Percentiles rank a stretch among this genome's conserved stretches.
phyloP scores from a whole-genome alignment of 2,113 vertebrate genomes.

The Mesembrinibis cayennensis region DNA sequence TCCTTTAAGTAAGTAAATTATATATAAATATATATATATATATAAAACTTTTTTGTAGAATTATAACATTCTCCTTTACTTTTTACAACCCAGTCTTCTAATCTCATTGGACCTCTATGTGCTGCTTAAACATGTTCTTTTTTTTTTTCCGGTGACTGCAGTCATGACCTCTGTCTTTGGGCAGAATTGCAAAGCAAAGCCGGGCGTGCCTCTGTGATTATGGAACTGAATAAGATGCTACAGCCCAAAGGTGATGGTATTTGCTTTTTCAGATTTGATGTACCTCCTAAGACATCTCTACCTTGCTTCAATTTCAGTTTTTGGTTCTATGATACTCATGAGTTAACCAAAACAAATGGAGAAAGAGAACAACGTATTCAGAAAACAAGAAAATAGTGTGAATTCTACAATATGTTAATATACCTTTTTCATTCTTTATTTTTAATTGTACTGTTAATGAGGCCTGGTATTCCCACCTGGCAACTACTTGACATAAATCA shows the following conservation, averaged over 20 bases:
- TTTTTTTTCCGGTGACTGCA: background rate
- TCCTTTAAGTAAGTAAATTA: background rate
- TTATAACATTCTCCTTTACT: background rate
- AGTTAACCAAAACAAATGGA: background rate
- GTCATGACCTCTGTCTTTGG: background rate
- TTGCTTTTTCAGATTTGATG: background rate
- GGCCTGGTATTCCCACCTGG: background rate
- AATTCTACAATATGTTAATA: background rate
- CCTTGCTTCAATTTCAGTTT: background rate
- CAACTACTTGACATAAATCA: slow-evolving; percentile 17
- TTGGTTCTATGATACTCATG: background rate
- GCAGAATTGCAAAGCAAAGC: background rate
- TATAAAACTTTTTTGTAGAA: background rate
- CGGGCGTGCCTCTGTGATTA: background rate
- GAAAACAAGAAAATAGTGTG: background rate
- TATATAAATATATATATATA: too few relatives aligned
- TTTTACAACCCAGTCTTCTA: background rate
- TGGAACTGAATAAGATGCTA: background rate
- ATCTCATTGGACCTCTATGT: background rate
- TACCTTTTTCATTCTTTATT: background rate
- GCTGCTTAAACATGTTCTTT: background rate
- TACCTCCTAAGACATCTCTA: background rate
- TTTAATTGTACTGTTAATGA: background rate
- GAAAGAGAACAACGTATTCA: background rate
- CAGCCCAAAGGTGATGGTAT: background rate